phyloP scores from a whole-genome alignment of 2,797 vertebrate genomes.

The Propithecus deckenii region DNA sequence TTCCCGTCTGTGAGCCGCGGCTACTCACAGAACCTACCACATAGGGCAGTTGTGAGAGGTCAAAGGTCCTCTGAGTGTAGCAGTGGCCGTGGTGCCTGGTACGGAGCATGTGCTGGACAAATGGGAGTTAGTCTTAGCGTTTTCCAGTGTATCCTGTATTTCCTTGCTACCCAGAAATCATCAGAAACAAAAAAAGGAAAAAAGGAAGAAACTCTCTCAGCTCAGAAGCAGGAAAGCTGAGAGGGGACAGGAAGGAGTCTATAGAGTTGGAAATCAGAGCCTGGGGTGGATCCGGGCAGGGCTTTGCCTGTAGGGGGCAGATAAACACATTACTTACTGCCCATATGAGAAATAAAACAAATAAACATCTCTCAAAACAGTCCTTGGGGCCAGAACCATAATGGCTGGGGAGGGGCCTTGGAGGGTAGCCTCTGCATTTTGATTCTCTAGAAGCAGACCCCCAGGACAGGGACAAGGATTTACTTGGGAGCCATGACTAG shows the following conservation, averaged over 20 bases:
- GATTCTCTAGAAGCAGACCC: background rate
- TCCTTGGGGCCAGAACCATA: background rate
- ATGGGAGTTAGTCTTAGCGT: rapidly evolving
- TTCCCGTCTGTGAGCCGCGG: background rate
- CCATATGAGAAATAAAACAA: background rate
- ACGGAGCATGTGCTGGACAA: rapidly evolving
- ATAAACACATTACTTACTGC: too few relatives aligned
- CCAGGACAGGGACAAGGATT: background rate
- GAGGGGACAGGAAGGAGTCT: background rate
- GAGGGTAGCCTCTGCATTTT: background rate
- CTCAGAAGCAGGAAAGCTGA: background rate
- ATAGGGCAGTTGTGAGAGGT: rapidly evolving
- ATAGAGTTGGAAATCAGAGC: background rate
- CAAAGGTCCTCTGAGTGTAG: too few relatives aligned
- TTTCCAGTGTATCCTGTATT: background rate
- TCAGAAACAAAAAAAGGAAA: background rate
- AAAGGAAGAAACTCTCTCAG: background rate
- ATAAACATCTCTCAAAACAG: background rate
- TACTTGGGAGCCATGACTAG: background rate
- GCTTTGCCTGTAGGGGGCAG: background rate
- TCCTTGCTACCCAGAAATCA: background rate
- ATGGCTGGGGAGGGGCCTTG: background rate
- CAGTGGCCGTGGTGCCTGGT: background rate
- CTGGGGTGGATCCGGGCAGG: rapidly evolving
- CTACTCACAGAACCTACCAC: background rate